phyloP scores from a whole-genome alignment of 2,113 vertebrate genomes.

The Romanogobio albipinnatus region DNA sequence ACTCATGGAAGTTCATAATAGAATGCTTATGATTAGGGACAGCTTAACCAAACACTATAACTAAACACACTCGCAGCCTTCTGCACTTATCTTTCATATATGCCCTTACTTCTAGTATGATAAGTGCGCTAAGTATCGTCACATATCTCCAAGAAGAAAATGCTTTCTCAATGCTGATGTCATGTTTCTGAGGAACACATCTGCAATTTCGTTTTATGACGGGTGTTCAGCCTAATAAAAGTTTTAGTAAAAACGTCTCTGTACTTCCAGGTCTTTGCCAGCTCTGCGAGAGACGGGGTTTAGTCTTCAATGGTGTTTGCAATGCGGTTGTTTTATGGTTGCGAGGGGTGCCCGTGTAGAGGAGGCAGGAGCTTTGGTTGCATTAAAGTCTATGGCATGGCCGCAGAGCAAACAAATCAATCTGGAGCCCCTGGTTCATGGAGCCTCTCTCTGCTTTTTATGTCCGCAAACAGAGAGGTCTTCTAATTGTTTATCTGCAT shows the following conservation, averaged over 20 bases:
- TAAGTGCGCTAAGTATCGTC: neutral
- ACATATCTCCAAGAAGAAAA: conserved; percentile 28
- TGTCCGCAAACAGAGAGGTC: conserved; percentile 69
- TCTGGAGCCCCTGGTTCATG: conserved; percentile 71
- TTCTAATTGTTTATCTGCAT: conserved; percentile 63
- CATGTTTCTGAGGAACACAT: conserved; percentile 23
- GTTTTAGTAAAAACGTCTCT: conserved; percentile 21
- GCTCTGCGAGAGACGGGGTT: neutral
- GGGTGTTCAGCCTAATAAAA: conserved; percentile 71
- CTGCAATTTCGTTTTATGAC: conserved; percentile 41
- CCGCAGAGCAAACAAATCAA: conserved; percentile 73
- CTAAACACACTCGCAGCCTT: neutral
- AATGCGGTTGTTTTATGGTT: conserved; percentile 70
- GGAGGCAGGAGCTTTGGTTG: conserved; percentile 75
- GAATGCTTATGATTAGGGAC: conserved; percentile 16
- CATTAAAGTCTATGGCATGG: conserved; percentile 66
- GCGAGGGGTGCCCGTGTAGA: conserved; percentile 74
- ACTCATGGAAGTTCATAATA: conserved; percentile 19
- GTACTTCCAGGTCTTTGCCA: neutral
- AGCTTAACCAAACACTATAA: conserved; percentile 29
- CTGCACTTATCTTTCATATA: neutral
- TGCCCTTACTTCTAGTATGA: neutral
- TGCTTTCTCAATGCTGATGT: neutral
- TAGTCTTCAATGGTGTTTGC: conserved; percentile 68
- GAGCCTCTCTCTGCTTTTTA: conserved; percentile 66